phyloP scores from a whole-genome alignment of 2,113 vertebrate genomes.

The Microcebus tavaratra region DNA sequence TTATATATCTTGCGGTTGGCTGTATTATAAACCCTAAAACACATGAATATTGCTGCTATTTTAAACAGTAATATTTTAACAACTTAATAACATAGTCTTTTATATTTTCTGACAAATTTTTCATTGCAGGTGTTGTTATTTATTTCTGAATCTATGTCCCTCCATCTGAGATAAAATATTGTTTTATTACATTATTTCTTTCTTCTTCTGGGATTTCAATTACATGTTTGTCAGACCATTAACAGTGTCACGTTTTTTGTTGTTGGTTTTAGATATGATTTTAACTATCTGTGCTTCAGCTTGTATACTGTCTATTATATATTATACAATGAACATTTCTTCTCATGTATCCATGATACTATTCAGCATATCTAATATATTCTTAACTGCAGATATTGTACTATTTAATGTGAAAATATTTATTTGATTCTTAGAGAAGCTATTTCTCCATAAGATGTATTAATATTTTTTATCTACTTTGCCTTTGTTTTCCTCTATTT shows the following conservation, averaged over 20 bases:
- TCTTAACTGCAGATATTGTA: not conserved
- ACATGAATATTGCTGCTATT: not conserved
- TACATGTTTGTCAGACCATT: not conserved
- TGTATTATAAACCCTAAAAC: not conserved
- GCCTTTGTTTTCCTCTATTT: not conserved
- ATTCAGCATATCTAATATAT: not conserved
- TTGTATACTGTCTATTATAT: not conserved
- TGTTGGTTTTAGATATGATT: not conserved
- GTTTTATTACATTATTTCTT: not conserved
- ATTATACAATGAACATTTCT: not conserved
- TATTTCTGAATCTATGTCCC: not conserved
- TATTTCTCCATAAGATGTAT: not conserved
- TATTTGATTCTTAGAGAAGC: not conserved
- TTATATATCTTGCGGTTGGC: not conserved
- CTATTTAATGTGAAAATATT: not conserved
- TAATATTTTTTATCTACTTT: not conserved
- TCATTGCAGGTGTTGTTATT: not conserved
- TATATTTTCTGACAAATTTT: not conserved
- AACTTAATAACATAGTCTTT: not conserved
- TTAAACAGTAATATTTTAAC: not conserved
- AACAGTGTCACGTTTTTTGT: not conserved
- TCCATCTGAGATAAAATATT: not conserved
- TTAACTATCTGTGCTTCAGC: not conserved
- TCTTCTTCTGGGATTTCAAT: not conserved
- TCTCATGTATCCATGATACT: not conserved